A percentile compares a stretch with the other conserved stretches of the same genome.
These are phyloP conservation scores for Polyergus mexicanus DNA, from an alignment of 1,140 invertebrate genomes.

Conservation along the genomic window DNA sequence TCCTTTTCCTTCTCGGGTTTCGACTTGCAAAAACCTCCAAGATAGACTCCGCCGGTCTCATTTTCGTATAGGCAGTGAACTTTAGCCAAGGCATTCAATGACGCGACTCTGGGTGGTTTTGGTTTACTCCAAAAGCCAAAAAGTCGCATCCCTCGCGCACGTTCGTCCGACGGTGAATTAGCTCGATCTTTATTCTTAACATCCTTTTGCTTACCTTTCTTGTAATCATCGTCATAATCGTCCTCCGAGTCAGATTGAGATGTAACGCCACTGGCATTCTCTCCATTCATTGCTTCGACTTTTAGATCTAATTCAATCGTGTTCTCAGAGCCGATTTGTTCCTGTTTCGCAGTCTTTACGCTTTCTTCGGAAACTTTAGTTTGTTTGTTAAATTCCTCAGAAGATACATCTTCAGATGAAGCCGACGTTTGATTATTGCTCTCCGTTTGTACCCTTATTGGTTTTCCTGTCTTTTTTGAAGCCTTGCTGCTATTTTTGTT, in stretches of 20 bases:
- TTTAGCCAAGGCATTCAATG: constrained; percentile 96
- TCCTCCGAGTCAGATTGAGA: constrained; percentile 78
- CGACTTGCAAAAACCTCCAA: constrained; percentile 86
- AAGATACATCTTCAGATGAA: constrained; percentile 80
- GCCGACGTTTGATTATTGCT: constrained; percentile 75
- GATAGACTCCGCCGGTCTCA: constrained; percentile 91
- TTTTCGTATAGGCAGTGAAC: constrained; percentile 97
- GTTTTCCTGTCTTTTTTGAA: constrained; percentile 78
- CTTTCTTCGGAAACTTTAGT: constrained; percentile 74
- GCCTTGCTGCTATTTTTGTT: constrained; percentile 76
- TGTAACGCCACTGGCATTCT: constrained; percentile 66
- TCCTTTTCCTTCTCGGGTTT: constrained; percentile 83
- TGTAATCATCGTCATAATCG: constrained; percentile 71
- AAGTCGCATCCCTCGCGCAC: constrained; percentile 85
- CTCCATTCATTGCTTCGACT: constrained; percentile 78
- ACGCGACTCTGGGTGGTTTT: constrained; percentile 94
- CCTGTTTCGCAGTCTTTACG: constrained; percentile 66
- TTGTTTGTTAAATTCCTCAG: constrained; percentile 77
- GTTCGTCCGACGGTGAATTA: constrained; percentile 81
- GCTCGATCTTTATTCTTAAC: constrained; percentile 75
- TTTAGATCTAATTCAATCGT: constrained; percentile 79
- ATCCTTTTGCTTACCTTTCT: constrained; percentile 72
- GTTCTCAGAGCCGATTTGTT: constrained; percentile 65
- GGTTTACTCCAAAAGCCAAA: constrained; percentile 90
- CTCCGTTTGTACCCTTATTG: constrained; percentile 76